phyloP scores from a whole-genome alignment of 2,888 invertebrate species.

The Drosophila rubida region DNA sequence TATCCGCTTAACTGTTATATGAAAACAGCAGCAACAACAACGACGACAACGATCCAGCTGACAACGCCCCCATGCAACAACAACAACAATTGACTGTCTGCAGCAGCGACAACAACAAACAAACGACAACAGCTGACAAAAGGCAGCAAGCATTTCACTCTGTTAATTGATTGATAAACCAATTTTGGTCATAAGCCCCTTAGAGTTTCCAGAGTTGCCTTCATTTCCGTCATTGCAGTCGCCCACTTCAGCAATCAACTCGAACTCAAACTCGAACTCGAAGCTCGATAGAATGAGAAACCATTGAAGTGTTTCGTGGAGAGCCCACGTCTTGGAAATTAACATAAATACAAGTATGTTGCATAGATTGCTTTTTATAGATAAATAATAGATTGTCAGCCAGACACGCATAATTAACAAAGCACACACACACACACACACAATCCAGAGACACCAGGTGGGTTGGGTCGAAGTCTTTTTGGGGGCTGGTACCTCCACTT shows the following conservation, averaged over 20 bases:
- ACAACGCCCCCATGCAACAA: constrained; percentile 53
- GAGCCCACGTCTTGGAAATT: constrained; percentile 57
- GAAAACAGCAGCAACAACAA: constrained; percentile 9
- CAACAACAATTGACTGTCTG: constrained; percentile 2
- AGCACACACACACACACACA: background rate
- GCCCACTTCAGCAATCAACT: constrained; percentile 37
- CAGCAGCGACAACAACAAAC: constrained; percentile 3
- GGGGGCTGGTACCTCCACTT: constrained; percentile 13
- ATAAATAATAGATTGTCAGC: constrained; percentile 49
- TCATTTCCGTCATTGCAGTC: constrained; percentile 46
- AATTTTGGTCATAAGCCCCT: constrained; percentile 47
- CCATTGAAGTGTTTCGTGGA: constrained; percentile 49
- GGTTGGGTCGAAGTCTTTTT: constrained; percentile 25
- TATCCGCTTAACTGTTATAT: constrained; percentile 45
- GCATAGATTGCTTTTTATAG: constrained; percentile 52
- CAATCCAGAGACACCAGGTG: constrained; percentile 38
- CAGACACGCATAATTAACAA: constrained; percentile 58
- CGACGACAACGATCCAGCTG: constrained; percentile 12
- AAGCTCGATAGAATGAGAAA: constrained; percentile 17
- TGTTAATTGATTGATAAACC: constrained; percentile 69
- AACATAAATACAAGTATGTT: constrained; percentile 65
- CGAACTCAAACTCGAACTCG: too few species aligned
- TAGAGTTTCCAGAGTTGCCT: constrained; percentile 8
- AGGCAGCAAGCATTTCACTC: constrained; percentile 24
- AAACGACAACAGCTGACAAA: constrained; percentile 24